These are phyloP conservation scores for Apis cerana DNA, from an alignment of 1,140 invertebrate species.

Conservation along the genomic window DNA sequence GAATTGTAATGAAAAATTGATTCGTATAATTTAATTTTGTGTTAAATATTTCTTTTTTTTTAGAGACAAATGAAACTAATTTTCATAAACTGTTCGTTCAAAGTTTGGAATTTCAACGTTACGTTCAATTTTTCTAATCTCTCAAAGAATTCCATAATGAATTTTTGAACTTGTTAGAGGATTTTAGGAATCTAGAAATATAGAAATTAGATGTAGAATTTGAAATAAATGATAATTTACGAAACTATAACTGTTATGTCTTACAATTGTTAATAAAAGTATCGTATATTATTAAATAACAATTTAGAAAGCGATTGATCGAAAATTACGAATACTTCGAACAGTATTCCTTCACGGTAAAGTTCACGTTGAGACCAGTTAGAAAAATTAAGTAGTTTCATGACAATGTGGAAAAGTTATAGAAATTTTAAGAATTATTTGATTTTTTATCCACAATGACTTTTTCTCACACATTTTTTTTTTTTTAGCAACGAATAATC, in stretches of 20 bases:
- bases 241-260: neutral
- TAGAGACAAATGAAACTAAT: no score
- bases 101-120: no score
- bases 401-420: neutral
- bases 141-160: no score
- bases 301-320: constrained; percentile 34
- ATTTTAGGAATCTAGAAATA: no score
- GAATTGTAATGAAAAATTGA: constrained; percentile 1
- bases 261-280: neutral
- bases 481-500: constrained; percentile 32
- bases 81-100: neutral
- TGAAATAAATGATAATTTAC: neutral
- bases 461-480: neutral
- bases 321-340: constrained; percentile 56
- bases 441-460: neutral
- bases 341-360: constrained; percentile 59
- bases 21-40: neutral
- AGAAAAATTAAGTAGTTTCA: neutral
- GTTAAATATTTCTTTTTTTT: neutral
- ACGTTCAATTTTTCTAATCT: no score
- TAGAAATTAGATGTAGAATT: no score
- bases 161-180: no score
- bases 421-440: constrained; percentile 7
- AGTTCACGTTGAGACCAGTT: constrained; percentile 3
- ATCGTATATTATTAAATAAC: neutral